A percentile compares a stretch with the other conserved stretches of the same genome.
These are phyloP conservation scores for Ceratothoa steindachneri DNA, from an alignment of 2,888 invertebrate species.

Conservation along the genomic window DNA sequence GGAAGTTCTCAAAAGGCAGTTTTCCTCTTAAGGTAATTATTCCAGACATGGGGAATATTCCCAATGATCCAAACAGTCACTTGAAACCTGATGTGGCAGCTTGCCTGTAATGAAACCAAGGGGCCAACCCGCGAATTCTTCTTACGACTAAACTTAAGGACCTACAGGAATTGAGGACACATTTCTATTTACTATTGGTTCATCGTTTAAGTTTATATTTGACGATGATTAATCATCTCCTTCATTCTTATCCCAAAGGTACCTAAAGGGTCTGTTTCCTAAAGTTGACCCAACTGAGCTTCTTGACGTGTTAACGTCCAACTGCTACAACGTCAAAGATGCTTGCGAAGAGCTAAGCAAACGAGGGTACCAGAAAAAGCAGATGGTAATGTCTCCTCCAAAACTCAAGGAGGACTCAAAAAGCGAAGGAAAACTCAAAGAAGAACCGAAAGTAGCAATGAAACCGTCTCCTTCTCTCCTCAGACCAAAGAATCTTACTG, in stretches of 20 bases:
- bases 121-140: too few species aligned
- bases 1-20: too few species aligned
- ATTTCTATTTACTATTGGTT: too few species aligned
- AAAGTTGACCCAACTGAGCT: conserved; percentile 83
- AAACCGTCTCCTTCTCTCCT: conserved; percentile 37
- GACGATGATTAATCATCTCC: too few species aligned
- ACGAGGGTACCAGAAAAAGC: conserved; percentile 78
- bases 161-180: too few species aligned
- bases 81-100: too few species aligned
- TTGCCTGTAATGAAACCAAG: too few species aligned
- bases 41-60: too few species aligned
- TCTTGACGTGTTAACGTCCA: conserved; percentile 74
- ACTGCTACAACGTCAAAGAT: conserved; percentile 85
- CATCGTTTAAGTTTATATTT: too few species aligned
- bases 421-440: conserved; percentile 53
- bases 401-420: conserved; percentile 35
- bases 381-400: conserved; percentile 54
- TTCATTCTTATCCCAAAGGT: conserved; percentile 59
- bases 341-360: conserved; percentile 74
- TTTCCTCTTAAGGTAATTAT: too few species aligned
- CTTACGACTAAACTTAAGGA: too few species aligned
- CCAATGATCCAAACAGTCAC: neutral
- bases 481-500: conserved; percentile 38
- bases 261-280: conserved; percentile 84
- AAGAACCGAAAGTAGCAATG: conserved; percentile 50